Conservation (phyloP, 2,888 invertebrate genomes). For the Cheilosia grossa region DNA sequence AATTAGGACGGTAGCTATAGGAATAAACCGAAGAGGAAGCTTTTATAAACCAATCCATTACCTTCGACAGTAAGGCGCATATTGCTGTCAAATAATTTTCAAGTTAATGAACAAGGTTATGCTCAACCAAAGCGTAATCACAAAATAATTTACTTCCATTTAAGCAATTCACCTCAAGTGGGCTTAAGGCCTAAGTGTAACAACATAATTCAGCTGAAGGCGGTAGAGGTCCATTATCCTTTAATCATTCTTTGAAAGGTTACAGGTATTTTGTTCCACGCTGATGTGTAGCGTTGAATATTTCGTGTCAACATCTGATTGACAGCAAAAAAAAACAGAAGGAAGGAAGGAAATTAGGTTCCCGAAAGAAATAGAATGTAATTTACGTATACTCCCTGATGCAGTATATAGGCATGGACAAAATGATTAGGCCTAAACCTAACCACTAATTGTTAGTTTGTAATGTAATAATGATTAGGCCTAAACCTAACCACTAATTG, state of each 20-base stretch:
- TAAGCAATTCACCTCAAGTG: no score
- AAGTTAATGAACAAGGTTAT: no score
- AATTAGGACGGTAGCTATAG: not conserved
- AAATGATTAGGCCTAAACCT: no score
- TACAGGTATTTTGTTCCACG: not conserved
- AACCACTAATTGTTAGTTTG: not conserved
- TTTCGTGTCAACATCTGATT: not conserved
- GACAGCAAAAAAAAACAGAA: not conserved
- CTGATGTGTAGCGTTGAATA: no score
- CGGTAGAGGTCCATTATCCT: not conserved
- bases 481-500: constrained; percentile 1
- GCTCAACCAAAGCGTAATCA: not conserved
- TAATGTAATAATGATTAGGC: no score
- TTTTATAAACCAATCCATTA: no score
- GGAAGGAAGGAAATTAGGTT: not conserved
- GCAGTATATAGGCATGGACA: no score
- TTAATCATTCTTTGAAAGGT: not conserved
- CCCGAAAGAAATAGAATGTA: not conserved
- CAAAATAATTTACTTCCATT: not conserved
- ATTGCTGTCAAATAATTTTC: not conserved
- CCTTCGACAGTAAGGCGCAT: not conserved
- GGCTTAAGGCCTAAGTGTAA: no score
- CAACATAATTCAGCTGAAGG: no score
- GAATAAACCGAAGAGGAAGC: not conserved
- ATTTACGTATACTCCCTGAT: no score